Evolutionary conservation across 2,888 invertebrate species (phyloP).

Genomic region (Epistrophella euchroma): DNA sequence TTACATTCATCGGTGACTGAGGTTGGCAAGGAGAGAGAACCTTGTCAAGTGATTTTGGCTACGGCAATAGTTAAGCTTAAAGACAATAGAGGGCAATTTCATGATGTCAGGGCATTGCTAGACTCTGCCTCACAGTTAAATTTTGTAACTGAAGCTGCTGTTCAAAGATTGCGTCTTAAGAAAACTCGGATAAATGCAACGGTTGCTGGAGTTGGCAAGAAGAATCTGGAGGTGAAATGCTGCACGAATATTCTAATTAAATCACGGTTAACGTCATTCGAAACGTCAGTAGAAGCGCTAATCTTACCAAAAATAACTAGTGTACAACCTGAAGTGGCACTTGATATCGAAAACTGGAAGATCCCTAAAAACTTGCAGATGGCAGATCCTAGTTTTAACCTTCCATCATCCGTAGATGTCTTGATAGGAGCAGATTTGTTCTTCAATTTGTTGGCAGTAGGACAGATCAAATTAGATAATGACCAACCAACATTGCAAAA

Average conservation of each 20-base stretch:
- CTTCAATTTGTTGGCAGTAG: too few species aligned
- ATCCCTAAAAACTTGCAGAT: not conserved
- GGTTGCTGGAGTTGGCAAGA: too few species aligned
- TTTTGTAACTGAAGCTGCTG: not conserved
- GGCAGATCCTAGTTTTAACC: slow-evolving; percentile 5
- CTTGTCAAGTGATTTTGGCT: not conserved
- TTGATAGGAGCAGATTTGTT: too few species aligned
- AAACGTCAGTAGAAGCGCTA: not conserved
- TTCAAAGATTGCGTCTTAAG: not conserved
- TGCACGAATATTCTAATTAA: not conserved
- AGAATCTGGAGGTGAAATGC: too few species aligned
- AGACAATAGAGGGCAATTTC: not conserved
- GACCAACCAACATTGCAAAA: slow-evolving; percentile 50
- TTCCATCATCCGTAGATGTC: not conserved
- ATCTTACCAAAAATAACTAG: slow-evolving; percentile 4
- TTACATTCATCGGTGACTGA: not conserved
- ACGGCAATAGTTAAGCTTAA: not conserved
- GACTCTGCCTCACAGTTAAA: slow-evolving; percentile 14
- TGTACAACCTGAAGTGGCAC: not conserved
- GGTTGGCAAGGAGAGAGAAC: not conserved
- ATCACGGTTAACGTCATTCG: not conserved
- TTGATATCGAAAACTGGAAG: not conserved
- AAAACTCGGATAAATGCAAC: too few species aligned
- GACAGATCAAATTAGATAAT: too few species aligned
- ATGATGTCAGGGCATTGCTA: slow-evolving; percentile 12